Evolutionary conservation across 2,113 vertebrate genomes (phyloP).

Genomic region (Phalacrocorax aristotelis): DNA sequence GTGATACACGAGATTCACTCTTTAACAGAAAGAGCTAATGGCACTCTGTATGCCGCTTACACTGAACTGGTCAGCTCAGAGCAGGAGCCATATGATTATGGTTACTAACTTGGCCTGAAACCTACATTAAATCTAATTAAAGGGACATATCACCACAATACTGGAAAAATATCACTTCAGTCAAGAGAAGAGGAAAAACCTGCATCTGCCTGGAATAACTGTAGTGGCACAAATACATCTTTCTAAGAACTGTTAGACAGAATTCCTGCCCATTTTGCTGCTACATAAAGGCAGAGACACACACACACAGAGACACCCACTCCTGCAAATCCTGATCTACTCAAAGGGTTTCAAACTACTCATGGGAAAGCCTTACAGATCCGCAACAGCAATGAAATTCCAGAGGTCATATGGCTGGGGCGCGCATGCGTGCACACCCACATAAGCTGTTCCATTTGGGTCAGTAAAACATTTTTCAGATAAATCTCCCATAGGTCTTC

Average conservation of each 20-base stretch:
- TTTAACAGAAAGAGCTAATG: not conserved
- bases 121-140: not conserved
- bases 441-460: accelerated
- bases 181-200: not conserved
- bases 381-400: not conserved
- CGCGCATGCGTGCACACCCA: accelerated
- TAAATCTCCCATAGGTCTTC: not conserved
- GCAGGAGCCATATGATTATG: not conserved
- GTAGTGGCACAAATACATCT: not conserved
- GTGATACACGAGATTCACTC: not conserved
- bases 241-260: not conserved
- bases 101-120: not conserved
- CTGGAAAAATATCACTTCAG: not conserved
- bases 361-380: not conserved
- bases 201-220: not conserved
- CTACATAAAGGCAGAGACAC: not conserved
- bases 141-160: not conserved
- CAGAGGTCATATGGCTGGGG: not conserved
- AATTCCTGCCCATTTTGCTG: not conserved
- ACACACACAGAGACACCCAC: not conserved
- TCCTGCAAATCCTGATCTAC: not conserved
- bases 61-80: not conserved
- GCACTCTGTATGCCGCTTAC: not conserved
- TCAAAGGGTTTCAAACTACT: not conserved
- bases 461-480: not conserved